A percentile compares a stretch with the other conserved stretches of the same genome.
Evolutionary conservation across 2,888 invertebrate genomes (phyloP).

Genomic region (Tenodera sinensis): DNA sequence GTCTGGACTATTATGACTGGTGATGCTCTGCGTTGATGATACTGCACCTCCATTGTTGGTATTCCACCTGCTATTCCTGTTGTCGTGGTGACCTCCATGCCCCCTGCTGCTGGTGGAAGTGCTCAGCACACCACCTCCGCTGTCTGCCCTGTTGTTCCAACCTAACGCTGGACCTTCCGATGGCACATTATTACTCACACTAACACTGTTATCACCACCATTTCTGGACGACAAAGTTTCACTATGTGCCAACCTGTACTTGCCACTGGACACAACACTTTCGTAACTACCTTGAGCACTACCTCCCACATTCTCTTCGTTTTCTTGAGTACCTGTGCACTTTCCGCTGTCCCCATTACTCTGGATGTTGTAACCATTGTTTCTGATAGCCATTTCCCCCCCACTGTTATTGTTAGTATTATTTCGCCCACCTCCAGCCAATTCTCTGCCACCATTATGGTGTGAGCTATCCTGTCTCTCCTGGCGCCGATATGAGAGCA

Average conservation of each 20-base stretch:
- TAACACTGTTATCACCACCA: background rate
- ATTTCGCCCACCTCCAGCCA: background rate
- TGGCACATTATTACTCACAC: background rate
- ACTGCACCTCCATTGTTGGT: conserved; percentile 32
- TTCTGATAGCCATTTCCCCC: background rate
- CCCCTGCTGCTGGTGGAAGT: conserved; percentile 26
- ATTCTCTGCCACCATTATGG: background rate
- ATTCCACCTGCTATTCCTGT: conserved; percentile 26
- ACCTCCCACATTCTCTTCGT: background rate
- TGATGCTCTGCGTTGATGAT: conserved; percentile 9
- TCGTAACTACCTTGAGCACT: background rate
- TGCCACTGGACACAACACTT: conserved; percentile 10
- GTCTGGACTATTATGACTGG: conserved; percentile 41
- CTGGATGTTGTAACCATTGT: background rate
- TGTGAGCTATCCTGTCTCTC: conserved; percentile 7
- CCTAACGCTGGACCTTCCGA: background rate
- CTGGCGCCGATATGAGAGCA: background rate
- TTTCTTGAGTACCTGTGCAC: background rate
- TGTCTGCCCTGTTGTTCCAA: background rate
- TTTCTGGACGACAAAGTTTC: conserved; percentile 1
- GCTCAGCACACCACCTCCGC: conserved; percentile 14
- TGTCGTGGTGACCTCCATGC: conserved; percentile 29
- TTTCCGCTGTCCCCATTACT: background rate
- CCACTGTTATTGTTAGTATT: background rate
- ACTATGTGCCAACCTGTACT: background rate